Evolutionary conservation across 2,797 vertebrate genomes (phyloP), one percentile per base, ranked within the genome.

Genomic region (Cetoscarus ocellatus): DNA sequence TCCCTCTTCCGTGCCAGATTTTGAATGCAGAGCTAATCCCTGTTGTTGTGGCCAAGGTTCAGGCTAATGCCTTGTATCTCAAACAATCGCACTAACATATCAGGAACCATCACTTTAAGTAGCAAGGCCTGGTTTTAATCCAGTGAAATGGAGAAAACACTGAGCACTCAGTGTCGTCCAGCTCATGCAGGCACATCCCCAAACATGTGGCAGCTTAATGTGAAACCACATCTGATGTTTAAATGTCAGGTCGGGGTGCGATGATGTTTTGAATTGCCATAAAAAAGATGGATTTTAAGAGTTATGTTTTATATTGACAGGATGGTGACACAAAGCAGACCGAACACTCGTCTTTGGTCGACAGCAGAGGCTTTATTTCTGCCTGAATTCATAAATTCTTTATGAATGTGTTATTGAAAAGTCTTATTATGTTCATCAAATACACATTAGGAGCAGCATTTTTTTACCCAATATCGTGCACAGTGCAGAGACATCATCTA

Each of bases 331-430:
- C 79, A 88, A 86, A 93, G 77, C 82, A 79, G 81, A 67, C 5
- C 8, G 12, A 78, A 43, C 87, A 43, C 40, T 70, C 73, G 75
- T 11, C 59, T 43, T 18, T 27, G 27, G 72, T 72, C 80, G 50
- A 77, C 61, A 11, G 60, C 69, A 14, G 35, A 3, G 49, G 17
- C 56, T 61, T 42, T 8, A 67, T 48, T 81, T 77, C 64, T 57
- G 85, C 71, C 82, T 72, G 77, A 77, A 89, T 86, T 92, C 91
- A 95, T 94, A 82, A 85, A 93, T 94, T 93, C 91, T 94, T 94
- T 90, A 94, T 94, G 91, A 91, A 82, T 82, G 57, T 67, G 72
- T 93, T 94, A 95, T 95, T 94, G 91, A 88, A 94, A 91, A 85
- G 67, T 66, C 85, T 89, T 82, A 90, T 92, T 90, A 92, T 89